phyloP scores from a whole-genome alignment of 2,888 invertebrate species.

The Neoascia interrupta region DNA sequence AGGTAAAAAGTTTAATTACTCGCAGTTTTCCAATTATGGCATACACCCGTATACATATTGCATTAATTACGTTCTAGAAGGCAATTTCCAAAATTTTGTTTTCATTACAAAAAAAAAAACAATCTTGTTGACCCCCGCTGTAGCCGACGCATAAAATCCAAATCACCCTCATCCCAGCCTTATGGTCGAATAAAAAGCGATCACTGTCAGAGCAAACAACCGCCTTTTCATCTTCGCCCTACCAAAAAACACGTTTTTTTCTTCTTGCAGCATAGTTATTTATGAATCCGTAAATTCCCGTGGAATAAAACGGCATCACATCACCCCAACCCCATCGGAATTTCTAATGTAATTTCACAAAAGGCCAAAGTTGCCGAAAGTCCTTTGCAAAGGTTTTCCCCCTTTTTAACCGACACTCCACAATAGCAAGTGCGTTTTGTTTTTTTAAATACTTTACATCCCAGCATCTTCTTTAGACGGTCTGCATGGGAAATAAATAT shows the following conservation, averaged over 20 bases:
- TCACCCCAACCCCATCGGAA: constrained; percentile 63
- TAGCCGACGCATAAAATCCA: constrained; percentile 32
- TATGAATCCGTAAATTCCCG: constrained; percentile 72
- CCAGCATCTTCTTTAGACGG: constrained; percentile 28
- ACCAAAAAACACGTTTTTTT: constrained; percentile 9
- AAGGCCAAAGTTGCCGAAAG: constrained; percentile 50
- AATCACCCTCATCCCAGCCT: constrained; percentile 18
- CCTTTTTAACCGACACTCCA: constrained; percentile 17
- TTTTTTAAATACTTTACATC: constrained; percentile 53
- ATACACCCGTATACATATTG: constrained; percentile 1
- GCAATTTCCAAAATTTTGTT: constrained; percentile 8
- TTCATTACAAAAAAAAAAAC: constrained; percentile 43
- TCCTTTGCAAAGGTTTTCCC: constrained; percentile 19
- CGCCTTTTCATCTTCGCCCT: constrained; percentile 17
- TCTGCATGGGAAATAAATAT: constrained; percentile 34
- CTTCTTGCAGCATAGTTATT: constrained; percentile 70
- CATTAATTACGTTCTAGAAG: constrained; percentile 30
- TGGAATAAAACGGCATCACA: constrained; percentile 64
- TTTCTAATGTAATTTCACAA: constrained; percentile 69
- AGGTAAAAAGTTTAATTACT: constrained; percentile 5
- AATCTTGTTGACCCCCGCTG: background rate
- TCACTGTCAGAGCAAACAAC: constrained; percentile 41
- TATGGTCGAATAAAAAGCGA: constrained; percentile 65
- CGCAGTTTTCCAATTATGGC: constrained; percentile 11
- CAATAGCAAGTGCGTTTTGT: constrained; percentile 64